Evolutionary conservation across 2,113 vertebrate species (phyloP).

Genomic region (Urocitellus parryii): DNA sequence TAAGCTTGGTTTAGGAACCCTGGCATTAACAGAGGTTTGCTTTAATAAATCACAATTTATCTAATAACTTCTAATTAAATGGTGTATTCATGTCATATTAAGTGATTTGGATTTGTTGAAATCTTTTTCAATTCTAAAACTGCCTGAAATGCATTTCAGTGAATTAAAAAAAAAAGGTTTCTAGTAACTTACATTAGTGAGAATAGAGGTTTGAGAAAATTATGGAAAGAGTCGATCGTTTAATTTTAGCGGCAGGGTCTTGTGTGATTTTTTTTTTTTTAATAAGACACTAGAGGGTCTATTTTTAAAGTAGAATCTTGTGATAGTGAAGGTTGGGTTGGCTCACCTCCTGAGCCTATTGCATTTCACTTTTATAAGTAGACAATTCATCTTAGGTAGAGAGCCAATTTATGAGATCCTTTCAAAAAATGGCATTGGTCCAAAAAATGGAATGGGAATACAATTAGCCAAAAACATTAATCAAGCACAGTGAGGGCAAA

Average conservation of each 20-base stretch:
- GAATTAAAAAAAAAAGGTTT: background rate
- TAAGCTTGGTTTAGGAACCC: slow-evolving; percentile 74
- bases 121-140: slow-evolving; percentile 64
- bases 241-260: slow-evolving; percentile 58
- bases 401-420: slow-evolving; percentile 50
- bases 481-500: slow-evolving; percentile 51
- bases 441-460: slow-evolving; percentile 5
- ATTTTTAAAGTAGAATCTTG: slow-evolving; percentile 63
- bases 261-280: slow-evolving; percentile 49
- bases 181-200: slow-evolving; percentile 52
- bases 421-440: slow-evolving; percentile 62
- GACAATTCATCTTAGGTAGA: slow-evolving; percentile 64
- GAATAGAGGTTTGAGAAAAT: slow-evolving; percentile 59
- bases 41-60: slow-evolving; percentile 72
- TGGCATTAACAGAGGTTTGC: slow-evolving; percentile 68
- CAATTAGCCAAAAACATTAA: slow-evolving; percentile 67
- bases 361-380: slow-evolving; percentile 65
- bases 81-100: slow-evolving; percentile 44
- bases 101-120: slow-evolving; percentile 59
- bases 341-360: slow-evolving; percentile 41
- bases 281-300: slow-evolving; percentile 56
- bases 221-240: background rate
- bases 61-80: slow-evolving; percentile 64
- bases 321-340: slow-evolving; percentile 30
- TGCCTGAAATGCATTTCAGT: slow-evolving; percentile 52